Evolutionary conservation across 2,888 invertebrate genomes (phyloP), one percentile per base, ranked within the genome.

Genomic region (Pedicia rivosa): DNA sequence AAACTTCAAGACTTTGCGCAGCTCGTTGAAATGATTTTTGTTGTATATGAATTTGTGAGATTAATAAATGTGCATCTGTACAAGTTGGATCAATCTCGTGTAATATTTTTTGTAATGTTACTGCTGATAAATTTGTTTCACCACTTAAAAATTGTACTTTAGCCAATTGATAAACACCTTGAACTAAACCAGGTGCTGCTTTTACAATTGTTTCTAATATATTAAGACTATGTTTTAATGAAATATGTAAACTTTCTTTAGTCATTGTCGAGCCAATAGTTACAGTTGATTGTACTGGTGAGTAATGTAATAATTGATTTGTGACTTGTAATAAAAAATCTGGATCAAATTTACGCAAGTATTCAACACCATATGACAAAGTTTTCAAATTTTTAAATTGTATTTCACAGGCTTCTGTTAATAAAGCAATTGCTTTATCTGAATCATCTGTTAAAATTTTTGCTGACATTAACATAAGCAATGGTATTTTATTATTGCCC

Each of bases 1-100:
- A 90, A 44, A 83, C 72, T 62, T 95, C 94, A 31, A 97, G 63
- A 38, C 78, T 78, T 55, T 90, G 87, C 9, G 80, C 71, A 0
- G 94, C 94, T 51, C 79, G 71, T 13, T 78, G 70, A 48, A 71
- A 83, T 31, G 70, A 65, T 26, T 70, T 68, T 50, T 76, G 73
- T 40, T 74, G 72, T 5, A 88, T 68, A 45, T 82, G 75, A 36
- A 91, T 82, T 57, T 86, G 80, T 2, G 94, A 86, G 63, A 90
- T 70, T 8, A 94, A 62, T 2, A 95, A 65, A 57, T 91, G 82
- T 10, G 81, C 83, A 37, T 87, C 82, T 0, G 81, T 79, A 51
- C 77, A 78, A 0, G 81, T 74, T n/a, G 77, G 71, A 53, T 90
- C 84, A 10, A 78, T 59, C 29, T 72, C 67, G 30, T 80, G 78